Conservation (phyloP, 1,140 invertebrate genomes). For the Vanessa atalanta region DNA sequence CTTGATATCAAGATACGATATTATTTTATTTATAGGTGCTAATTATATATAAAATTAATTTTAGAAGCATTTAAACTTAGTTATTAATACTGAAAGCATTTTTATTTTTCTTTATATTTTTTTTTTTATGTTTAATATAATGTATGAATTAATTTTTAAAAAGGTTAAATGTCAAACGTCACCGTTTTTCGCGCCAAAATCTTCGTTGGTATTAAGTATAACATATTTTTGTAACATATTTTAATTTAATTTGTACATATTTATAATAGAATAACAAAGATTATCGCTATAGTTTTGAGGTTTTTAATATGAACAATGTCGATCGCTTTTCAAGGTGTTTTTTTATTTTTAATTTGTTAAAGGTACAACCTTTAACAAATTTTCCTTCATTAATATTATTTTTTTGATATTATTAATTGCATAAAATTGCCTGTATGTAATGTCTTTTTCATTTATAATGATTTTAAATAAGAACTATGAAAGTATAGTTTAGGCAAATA, state of each 20-base stretch:
- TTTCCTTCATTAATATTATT: too few relatives aligned
- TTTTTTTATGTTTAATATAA: neutral
- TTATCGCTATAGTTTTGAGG: too few relatives aligned
- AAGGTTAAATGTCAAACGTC: neutral
- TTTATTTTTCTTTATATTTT: neutral
- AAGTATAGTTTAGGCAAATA: too few relatives aligned
- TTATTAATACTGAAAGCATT: constrained; percentile 1
- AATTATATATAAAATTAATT: neutral
- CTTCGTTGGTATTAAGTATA: neutral
- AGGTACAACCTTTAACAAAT: too few relatives aligned
- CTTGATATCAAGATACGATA: neutral
- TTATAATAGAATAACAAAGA: too few relatives aligned
- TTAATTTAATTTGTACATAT: neutral
- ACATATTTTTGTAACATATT: neutral
- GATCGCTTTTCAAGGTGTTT: too few relatives aligned
- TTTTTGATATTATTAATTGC: too few relatives aligned
- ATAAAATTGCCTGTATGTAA: too few relatives aligned
- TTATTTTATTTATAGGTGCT: constrained; percentile 2
- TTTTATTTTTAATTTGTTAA: too few relatives aligned
- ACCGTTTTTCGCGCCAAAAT: neutral
- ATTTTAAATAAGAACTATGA: too few relatives aligned
- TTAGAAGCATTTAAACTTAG: constrained; percentile 3
- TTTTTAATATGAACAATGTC: too few relatives aligned
- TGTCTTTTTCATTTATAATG: too few relatives aligned
- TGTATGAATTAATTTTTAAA: neutral